These are phyloP conservation scores for Sebastes kiyomatsui DNA, from an alignment of 2,797 vertebrate species.

Conservation along the genomic window DNA sequence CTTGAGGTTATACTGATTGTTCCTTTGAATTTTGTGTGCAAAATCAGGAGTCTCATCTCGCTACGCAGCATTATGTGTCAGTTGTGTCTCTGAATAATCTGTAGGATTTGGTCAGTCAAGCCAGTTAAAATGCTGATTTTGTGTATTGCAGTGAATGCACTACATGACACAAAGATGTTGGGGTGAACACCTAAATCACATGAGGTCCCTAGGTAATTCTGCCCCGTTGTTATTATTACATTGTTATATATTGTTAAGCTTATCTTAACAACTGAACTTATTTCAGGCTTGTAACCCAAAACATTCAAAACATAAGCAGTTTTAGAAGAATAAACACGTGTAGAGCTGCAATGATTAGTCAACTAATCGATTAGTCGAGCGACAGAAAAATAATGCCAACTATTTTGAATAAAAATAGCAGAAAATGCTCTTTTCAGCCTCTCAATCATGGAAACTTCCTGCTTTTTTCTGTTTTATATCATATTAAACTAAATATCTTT, in stretches of 20 bases:
- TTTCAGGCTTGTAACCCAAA: not conserved
- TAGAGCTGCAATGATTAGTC: not conserved
- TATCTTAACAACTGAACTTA: not conserved
- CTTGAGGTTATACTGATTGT: not conserved
- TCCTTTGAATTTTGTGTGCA: not conserved
- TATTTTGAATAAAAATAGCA: too few relatives aligned
- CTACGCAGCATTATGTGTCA: not conserved
- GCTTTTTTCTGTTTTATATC: too few relatives aligned
- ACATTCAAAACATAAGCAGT: not conserved
- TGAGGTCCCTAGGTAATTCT: not conserved
- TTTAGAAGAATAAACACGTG: not conserved
- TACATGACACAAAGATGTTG: not conserved
- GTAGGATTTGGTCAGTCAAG: not conserved
- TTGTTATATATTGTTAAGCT: not conserved
- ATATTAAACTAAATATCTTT: too few relatives aligned
- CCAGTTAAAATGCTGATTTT: not conserved
- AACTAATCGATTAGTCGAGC: not conserved
- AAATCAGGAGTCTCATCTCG: not conserved
- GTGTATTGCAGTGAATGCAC: not conserved
- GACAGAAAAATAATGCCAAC: too few relatives aligned
- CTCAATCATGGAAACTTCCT: too few relatives aligned
- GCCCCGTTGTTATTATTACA: not conserved
- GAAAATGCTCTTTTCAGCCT: too few relatives aligned
- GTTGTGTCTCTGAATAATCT: not conserved
- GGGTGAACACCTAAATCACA: not conserved